Percentiles rank a stretch among this genome's conserved stretches.
phyloP scores from a whole-genome alignment of 2,113 vertebrate genomes.

The Vulpes ferrilata region DNA sequence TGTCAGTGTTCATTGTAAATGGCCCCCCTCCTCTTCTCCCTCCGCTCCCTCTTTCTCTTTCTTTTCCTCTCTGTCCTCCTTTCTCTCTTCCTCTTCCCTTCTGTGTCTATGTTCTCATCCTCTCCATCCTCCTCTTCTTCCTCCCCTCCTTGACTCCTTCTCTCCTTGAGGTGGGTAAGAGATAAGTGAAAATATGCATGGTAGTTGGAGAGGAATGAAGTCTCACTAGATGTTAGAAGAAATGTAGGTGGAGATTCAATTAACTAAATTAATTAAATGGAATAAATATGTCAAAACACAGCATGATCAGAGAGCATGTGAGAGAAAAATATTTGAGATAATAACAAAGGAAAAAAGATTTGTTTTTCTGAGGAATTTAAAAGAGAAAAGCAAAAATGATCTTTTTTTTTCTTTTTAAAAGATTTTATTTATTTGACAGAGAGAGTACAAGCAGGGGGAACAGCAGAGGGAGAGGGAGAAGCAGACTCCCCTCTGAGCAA shows the following conservation, averaged over 20 bases:
- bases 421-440: too few relatives aligned
- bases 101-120: too few relatives aligned
- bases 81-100: background rate
- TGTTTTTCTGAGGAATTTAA: background rate
- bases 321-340: background rate
- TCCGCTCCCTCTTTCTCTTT: background rate
- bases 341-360: background rate
- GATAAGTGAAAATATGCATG: background rate
- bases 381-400: background rate
- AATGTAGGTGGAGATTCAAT: background rate
- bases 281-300: background rate
- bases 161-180: background rate
- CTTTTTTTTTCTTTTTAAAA: too few relatives aligned
- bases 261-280: background rate
- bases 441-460: too few relatives aligned
- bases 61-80: background rate
- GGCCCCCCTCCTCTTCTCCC: too few relatives aligned
- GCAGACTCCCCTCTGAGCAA: too few relatives aligned
- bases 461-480: too few relatives aligned
- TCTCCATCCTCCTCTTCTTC: fast-evolving
- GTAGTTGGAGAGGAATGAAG: background rate
- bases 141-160: background rate
- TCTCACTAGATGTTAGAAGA: background rate
- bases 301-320: background rate
- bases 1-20: background rate